Conservation (phyloP, 2,888 invertebrate genomes). For the Luffia ferchaultella region DNA sequence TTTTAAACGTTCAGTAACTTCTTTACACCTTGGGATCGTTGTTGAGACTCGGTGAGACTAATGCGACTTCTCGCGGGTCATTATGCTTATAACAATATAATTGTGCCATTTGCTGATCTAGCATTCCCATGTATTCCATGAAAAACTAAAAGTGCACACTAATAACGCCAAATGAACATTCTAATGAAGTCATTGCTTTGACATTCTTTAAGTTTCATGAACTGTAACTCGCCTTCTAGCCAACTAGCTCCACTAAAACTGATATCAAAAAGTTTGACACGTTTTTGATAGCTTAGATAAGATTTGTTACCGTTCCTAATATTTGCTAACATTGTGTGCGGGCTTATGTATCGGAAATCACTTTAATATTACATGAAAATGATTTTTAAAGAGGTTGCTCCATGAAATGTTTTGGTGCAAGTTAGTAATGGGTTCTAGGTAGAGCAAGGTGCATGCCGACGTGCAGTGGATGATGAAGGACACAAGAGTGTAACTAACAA, state of each 20-base stretch:
- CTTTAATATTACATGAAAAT: constrained; percentile 20
- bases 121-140: constrained; percentile 29
- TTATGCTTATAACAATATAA: constrained; percentile 50
- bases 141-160: constrained; percentile 51
- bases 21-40: constrained; percentile 60
- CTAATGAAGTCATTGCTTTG: constrained; percentile 65
- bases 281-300: constrained; percentile 48
- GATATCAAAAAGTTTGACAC: constrained; percentile 45
- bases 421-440: constrained; percentile 63
- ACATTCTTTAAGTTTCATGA: constrained; percentile 41
- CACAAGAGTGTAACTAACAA: constrained; percentile 64
- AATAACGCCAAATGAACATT: constrained; percentile 64
- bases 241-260: background rate
- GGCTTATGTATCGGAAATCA: constrained; percentile 42
- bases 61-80: constrained; percentile 43
- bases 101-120: constrained; percentile 18
- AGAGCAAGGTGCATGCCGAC: constrained; percentile 63
- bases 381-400: background rate
- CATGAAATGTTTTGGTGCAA: constrained; percentile 56
- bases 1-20: constrained; percentile 66
- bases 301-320: constrained; percentile 40
- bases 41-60: constrained; percentile 58
- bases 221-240: background rate
- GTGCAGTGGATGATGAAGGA: constrained; percentile 51
- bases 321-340: constrained; percentile 47